Evolutionary conservation across 2,113 vertebrate species (phyloP).

Genomic region (Tenrec ecaudatus): DNA sequence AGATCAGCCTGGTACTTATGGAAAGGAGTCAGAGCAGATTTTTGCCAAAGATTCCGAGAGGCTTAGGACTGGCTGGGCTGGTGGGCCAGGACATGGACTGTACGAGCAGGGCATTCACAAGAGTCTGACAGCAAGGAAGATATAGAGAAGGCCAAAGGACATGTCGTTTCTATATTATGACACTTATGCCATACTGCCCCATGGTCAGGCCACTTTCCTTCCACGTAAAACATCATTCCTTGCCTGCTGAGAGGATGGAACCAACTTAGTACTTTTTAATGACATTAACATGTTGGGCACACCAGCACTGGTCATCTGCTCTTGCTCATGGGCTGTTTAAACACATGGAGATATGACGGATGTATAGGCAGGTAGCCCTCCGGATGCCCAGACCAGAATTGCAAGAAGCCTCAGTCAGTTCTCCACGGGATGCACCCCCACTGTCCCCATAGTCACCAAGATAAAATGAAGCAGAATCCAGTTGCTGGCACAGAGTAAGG

Average conservation of each 20-base stretch:
- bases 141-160: neutral
- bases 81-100: neutral
- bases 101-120: neutral
- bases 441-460: neutral
- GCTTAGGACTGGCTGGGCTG: neutral
- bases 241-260: neutral
- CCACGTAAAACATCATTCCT: too few species aligned
- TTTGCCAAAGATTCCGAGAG: neutral
- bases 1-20: neutral
- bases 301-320: neutral
- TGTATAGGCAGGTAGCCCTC: neutral
- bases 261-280: neutral
- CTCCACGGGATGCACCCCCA: too few species aligned
- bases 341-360: neutral
- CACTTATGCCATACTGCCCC: neutral
- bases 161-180: neutral
- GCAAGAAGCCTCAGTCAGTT: neutral
- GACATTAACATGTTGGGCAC: neutral
- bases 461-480: neutral
- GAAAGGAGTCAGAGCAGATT: neutral
- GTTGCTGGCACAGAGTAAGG: neutral
- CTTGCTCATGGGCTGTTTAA: neutral
- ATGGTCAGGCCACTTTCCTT: neutral
- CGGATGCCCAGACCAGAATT: neutral
- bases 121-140: neutral